Evolutionary conservation across 2,797 vertebrate genomes (phyloP).

Genomic region (Sebastes reedi): DNA sequence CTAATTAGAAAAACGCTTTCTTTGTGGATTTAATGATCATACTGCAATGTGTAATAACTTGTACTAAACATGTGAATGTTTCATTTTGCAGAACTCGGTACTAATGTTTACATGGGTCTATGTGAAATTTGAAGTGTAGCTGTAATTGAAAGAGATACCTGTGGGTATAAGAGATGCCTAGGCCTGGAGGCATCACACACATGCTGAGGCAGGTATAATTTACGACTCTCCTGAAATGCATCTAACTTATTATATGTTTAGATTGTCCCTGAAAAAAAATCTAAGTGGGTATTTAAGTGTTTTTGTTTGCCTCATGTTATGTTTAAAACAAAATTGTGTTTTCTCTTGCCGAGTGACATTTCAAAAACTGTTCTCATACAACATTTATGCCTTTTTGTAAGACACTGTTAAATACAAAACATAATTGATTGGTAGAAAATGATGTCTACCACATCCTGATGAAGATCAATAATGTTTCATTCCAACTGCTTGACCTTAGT

Average conservation of each 20-base stretch:
- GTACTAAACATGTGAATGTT: not conserved
- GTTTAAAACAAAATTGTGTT: not conserved
- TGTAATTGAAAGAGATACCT: slow-evolving; percentile 14
- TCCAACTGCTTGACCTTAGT: slow-evolving; percentile 4
- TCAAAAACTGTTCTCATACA: not conserved
- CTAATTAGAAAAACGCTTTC: slow-evolving; percentile 2
- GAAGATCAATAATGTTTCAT: slow-evolving; percentile 12
- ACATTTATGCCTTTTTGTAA: not conserved
- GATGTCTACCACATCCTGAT: slow-evolving; percentile 7
- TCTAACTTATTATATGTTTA: not conserved
- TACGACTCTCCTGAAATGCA: slow-evolving; percentile 1
- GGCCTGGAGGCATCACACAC: not conserved
- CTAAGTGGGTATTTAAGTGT: not conserved
- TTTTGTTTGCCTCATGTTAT: not conserved
- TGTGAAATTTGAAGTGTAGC: slow-evolving; percentile 1
- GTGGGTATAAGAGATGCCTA: not conserved
- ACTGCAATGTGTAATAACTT: not conserved
- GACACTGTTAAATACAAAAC: not conserved
- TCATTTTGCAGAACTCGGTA: not conserved
- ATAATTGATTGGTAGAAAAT: not conserved
- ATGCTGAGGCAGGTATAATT: not conserved
- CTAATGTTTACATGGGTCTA: not conserved
- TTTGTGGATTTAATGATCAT: not conserved
- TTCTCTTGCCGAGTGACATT: not conserved
- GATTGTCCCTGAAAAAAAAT: not conserved